Evolutionary conservation across 2,888 invertebrate genomes (phyloP).

Genomic region (Steinernema carpocapsae): DNA sequence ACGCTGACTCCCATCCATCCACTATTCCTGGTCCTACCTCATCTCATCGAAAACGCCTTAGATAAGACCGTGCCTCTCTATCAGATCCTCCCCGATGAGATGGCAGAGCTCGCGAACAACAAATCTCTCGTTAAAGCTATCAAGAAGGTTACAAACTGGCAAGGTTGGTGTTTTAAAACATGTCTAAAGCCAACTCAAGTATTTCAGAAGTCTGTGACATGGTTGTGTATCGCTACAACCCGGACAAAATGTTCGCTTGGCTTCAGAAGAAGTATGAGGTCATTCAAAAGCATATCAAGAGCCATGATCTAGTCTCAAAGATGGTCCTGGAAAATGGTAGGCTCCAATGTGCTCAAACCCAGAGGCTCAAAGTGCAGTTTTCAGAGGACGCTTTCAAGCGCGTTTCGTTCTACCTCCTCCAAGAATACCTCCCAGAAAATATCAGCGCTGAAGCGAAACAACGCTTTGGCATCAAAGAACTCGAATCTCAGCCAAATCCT

Average conservation of each 20-base stretch:
- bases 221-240: slow-evolving; percentile 50
- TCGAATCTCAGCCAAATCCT: neutral
- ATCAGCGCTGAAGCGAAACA: neutral
- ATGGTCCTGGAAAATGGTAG: neutral
- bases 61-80: slow-evolving; percentile 47
- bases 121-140: slow-evolving; percentile 44
- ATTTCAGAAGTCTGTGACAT: slow-evolving; percentile 52
- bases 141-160: slow-evolving; percentile 45
- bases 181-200: neutral
- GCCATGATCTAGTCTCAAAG: neutral
- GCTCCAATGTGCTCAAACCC: neutral
- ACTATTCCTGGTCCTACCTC: slow-evolving; percentile 54
- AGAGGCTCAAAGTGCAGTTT: neutral
- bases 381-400: slow-evolving; percentile 10
- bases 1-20: slow-evolving; percentile 54
- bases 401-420: neutral
- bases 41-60: slow-evolving; percentile 47
- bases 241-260: slow-evolving; percentile 55
- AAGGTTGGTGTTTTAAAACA: slow-evolving; percentile 42
- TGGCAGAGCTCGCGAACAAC: slow-evolving; percentile 43
- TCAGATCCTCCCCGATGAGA: slow-evolving; percentile 53
- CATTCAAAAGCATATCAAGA: neutral
- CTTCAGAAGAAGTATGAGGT: slow-evolving; percentile 47
- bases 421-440: neutral
- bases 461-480: neutral